Evolutionary conservation across 1,140 invertebrate genomes (phyloP), one percentile per base, ranked within the genome.

Genomic region (Magallana ariakensis): DNA sequence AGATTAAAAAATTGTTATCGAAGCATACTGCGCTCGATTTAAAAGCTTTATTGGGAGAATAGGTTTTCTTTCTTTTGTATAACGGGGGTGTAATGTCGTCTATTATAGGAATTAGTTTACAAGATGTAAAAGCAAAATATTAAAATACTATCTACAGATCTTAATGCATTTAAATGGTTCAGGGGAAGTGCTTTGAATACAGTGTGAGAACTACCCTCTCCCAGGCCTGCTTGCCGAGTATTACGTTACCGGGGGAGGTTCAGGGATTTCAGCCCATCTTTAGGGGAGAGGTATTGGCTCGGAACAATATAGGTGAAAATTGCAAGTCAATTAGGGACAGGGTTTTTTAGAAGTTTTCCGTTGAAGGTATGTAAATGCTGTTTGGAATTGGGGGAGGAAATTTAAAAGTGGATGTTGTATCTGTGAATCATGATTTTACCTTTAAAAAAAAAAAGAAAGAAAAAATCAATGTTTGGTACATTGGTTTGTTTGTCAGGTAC

Each of bases 101-200:
- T 26, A 26, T 26, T 13, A 19, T 26, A 75, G 33, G 33, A 70
- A 11, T 75, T 75, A 33, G 13, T 19, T 8, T 46, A 75, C 22
- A 75, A 13, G 9, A 75, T 26, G 33, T 26, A 75, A 75, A 13
- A 26, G 9, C 33, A 46, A 46, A 75, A 26, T 26, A 26, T 26
- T 22, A 33, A 46, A 13, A 26, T 13, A 13, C 13, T 75, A 75
- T 75, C 66, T 75, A 26, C 11, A 75, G 10, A 75, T 75, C 66
- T 75, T 26, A 75, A 75, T 75, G 66, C 66, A 75, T 75, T 75
- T 75, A 75, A 75, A 75, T 75, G 66, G 62, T 66, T 66, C 16
- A 66, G 62, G n/a, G 19, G 66, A 75, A 75, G 10, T 75, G 66
- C 13, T 46, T 8, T 26, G 66, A 75, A 26, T 13, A 75, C 13